phyloP scores from a whole-genome alignment of 2,888 invertebrate genomes.

The Chironomus riparius region DNA sequence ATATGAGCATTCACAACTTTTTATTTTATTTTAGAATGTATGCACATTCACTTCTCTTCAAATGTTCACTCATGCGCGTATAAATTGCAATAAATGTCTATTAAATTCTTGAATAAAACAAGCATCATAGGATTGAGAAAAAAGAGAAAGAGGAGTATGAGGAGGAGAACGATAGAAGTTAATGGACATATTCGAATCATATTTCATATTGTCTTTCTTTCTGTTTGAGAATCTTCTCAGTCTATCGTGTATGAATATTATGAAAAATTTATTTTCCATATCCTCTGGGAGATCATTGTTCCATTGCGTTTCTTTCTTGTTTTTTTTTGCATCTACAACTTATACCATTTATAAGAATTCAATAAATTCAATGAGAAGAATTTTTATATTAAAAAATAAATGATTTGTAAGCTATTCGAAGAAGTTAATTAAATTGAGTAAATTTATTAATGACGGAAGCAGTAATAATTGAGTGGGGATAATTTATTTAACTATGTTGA shows the following conservation, averaged over 20 bases:
- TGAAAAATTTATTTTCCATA: not conserved
- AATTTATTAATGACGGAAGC: not conserved
- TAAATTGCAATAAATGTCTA: not conserved
- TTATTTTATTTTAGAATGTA: not conserved
- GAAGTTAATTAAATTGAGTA: not conserved
- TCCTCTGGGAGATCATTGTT: not conserved
- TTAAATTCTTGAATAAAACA: too few species aligned
- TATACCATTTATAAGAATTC: too few species aligned
- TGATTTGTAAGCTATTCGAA: not conserved
- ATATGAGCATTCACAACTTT: not conserved
- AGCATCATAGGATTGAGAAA: not conserved
- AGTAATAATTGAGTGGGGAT: not conserved
- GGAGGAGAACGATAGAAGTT: not conserved
- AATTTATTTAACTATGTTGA: not conserved
- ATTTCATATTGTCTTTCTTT: not conserved
- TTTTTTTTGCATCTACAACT: too few species aligned
- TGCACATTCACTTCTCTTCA: not conserved
- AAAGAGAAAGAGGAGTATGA: too few species aligned
- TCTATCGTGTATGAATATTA: too few species aligned
- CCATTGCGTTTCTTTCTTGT: too few species aligned
- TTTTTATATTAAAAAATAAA: not conserved
- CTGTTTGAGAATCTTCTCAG: too few species aligned
- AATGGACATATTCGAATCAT: not conserved
- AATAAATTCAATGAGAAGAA: too few species aligned
- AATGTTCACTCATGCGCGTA: not conserved